Evolutionary conservation across 37 sponge, comb jelly and placozoan species (phyloP), one percentile per base, ranked within the genome.

Genomic region (Tethya wilhelma): DNA sequence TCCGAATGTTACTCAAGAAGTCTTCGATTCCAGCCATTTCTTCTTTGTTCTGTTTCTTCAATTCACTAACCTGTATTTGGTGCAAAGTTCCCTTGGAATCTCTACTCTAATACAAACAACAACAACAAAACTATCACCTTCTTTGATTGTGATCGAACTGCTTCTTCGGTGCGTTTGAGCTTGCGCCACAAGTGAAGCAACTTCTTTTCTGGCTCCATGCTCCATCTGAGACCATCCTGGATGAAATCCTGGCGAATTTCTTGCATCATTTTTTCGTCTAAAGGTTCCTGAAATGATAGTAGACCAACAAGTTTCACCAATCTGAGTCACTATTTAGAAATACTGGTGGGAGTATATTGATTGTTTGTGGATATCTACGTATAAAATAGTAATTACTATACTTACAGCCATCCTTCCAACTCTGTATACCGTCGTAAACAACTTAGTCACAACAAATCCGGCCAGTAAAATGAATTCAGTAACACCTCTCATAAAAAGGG

Each of bases 111-210:
- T 25, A n/a, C 20, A n/a, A 7, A 60, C 28, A n/a, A 25, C 7
- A n/a, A 26, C 63, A 60, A 25, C 63, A 60, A 25, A 60, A 12
- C 28, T 25, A n/a, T 42, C 53, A 73, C 65, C 19, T 63, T 46
- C 19, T 42, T 39, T 5, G 64, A 41, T 4, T 44, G 19, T 29
- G 42, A 42, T 19, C 45, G 41, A 1, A 87, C 25, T 14, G 38
- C 67, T 29, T 49, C 59, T 29, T 91, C 87, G 26, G 87, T 86
- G 26, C 84, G 45, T 41, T 79, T 41, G 38, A 82, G 60, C 46
- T 91, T 91, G 32, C 49, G 29, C 77, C 86, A 86, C 4, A 86
- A 46, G 78, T 86, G 73, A 20, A 71, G 17, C 53, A 91, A 36
- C 53, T 86, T 86, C 49, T 64, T 77, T 30, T 91, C 79, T 19